Evolutionary conservation across 2,797 vertebrate genomes (phyloP), one percentile per base, ranked within the genome.

Genomic region (Catostomus latipinnis): DNA sequence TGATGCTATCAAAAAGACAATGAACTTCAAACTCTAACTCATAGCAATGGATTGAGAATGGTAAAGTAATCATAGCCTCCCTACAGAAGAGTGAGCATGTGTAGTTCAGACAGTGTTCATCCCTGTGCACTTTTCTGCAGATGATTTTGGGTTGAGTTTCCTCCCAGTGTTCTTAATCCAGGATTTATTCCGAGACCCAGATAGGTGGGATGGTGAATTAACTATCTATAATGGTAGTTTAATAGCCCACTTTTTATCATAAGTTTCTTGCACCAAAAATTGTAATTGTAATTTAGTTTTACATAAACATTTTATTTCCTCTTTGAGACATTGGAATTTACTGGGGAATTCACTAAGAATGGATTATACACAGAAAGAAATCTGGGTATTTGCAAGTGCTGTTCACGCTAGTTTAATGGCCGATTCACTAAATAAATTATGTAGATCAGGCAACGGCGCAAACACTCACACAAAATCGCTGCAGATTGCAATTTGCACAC

Each of bases 141-240:
- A 49, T 65, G 18, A 11, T 52, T 61, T 48, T 34, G 76, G 60
- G 78, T 65, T 34, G 76, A 72, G 85, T 86, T 86, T 56, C 57
- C 62, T 82, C 71, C 88, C 78, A 86, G 86, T 84, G 61, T 86
- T 79, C 63, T 83, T 61, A 89, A 90, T 91, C 86, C 78, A 88
- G 62, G 53, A 74, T 69, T 78, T 81, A 69, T 84, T 52, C 8
- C 10, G 50, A 6, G 50, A 43, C 43, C 58, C 62, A 62, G 50
- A 50, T 22, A 68, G 78, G 68, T 82, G 76, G 71, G 69, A 61
- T 53, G 43, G 22, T 18, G 58, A 6, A 3, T 9, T 53, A 22
- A 22, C 52, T 61, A 12, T 60, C 22, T 60, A 9, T 22, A 22
- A 11, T 60, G 8, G 5, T 60, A 22, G 6, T 14, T 14, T 34